A percentile compares a stretch with the other conserved stretches of the same genome.
Evolutionary conservation across 2,888 invertebrate genomes (phyloP).

Genomic region (Xylota segnis): DNA sequence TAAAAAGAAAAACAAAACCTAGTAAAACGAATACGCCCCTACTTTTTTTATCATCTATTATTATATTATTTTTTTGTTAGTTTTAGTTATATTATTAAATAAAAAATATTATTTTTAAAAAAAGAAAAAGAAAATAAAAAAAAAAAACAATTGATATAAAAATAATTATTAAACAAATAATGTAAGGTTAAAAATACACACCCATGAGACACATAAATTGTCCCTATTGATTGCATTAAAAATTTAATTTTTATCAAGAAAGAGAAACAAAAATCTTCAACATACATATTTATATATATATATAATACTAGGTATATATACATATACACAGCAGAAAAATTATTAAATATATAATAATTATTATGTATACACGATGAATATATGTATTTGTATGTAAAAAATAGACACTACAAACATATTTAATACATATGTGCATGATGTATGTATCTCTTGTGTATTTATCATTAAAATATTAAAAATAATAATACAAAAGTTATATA

Average conservation of each 20-base stretch:
- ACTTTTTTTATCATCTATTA: conserved; percentile 67
- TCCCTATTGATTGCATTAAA: conserved; percentile 71
- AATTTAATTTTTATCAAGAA: conserved; percentile 72
- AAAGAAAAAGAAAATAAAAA: conserved; percentile 21
- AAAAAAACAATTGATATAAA: conserved; percentile 39
- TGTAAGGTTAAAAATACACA: conserved; percentile 57
- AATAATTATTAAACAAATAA: conserved; percentile 58
- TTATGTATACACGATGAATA: conserved; percentile 71
- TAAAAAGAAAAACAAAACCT: conserved; percentile 67
- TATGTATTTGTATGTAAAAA: conserved; percentile 76
- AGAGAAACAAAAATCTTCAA: conserved; percentile 43
- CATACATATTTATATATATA: too few relatives aligned
- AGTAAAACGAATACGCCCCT: conserved; percentile 62
- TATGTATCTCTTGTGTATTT: conserved; percentile 74
- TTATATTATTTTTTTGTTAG: conserved; percentile 67
- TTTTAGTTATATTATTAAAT: conserved; percentile 66
- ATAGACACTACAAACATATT: conserved; percentile 53
- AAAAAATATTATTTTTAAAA: conserved; percentile 65
- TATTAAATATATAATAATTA: conserved; percentile 59
- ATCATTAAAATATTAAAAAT: conserved; percentile 59
- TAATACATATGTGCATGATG: conserved; percentile 70
- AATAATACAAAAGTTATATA: conserved; percentile 61
- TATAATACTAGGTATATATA: conserved; percentile 39
- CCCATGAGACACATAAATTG: conserved; percentile 63
- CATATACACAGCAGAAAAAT: conserved; percentile 50